Base-by-base conservation (phyloP, 2,113 vertebrate genomes). In the Atractosteus spatula region DNA sequence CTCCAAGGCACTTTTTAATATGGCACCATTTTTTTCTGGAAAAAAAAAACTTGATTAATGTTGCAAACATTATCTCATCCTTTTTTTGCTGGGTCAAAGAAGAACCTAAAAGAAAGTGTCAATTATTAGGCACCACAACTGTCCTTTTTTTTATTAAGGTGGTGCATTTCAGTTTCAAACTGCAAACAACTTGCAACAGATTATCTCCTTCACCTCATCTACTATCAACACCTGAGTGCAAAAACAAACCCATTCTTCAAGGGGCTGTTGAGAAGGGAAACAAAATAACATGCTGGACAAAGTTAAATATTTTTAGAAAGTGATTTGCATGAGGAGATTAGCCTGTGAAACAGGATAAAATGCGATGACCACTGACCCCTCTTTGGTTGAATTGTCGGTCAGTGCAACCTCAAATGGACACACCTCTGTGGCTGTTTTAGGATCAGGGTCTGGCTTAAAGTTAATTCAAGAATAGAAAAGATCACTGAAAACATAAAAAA, bases 301-400 rank as follows among this genome's bases (percentile, higher is more conserved):
- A 57, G 41, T 17, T 55, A 64, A 73, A 44, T 13, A 64, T 68
- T 44, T 41, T 8, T 66, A 68, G 71, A 79, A 75, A 76, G 68
- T 63, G 70, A 16, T 81, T 81, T 79, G 71, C 74, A 74, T 59
- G 57, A 59, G 57, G 14, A 13, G 57, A 4, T 59, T 59, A 2
- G 57, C 10, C 14, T 8, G 3, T n/a, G 57, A 13, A 16, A 59
- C 57, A 5, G 57, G 14, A 59, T 59, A n/a, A 59, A 16, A 16
- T 16, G n/a, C 14, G 5, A 16, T 4, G 57, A 59, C 57, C 57
- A 13, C 57, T 59, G 13, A 59, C 14, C 57, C 14, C 6, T 59
- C 10, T 11, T 29, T 4, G 3, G 11, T 59, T 59, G 57, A 59
- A 59, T 59, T 59, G 6, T 13, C 2, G 57, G 57, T 59, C 57